Percentiles rank a stretch among this genome's conserved stretches.
These are phyloP conservation scores for Tetramorium alpestre DNA, from an alignment of 1,140 invertebrate species.

Conservation along the genomic window DNA sequence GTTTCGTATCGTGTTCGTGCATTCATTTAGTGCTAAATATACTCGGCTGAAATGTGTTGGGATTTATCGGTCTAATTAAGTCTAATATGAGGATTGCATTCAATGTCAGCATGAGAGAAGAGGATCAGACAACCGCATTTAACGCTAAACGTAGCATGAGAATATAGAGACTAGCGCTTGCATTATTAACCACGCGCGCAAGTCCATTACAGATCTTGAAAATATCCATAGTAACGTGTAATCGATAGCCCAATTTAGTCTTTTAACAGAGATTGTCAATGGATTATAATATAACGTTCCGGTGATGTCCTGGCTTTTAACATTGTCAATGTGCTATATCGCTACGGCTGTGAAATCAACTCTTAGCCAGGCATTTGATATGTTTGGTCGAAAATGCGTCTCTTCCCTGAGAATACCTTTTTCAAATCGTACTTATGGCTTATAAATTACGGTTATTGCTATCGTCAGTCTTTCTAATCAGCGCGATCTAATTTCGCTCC, in stretches of 20 bases:
- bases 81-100: conserved; percentile 48
- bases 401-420: neutral
- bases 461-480: neutral
- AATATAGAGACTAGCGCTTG: conserved; percentile 15
- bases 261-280: conserved; percentile 11
- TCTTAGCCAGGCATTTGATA: neutral
- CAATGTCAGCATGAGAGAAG: conserved; percentile 36
- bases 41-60: neutral
- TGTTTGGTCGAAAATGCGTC: neutral
- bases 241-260: conserved; percentile 23
- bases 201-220: conserved; percentile 37
- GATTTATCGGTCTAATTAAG: conserved; percentile 55
- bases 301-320: neutral
- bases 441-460: neutral
- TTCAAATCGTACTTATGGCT: neutral
- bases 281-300: neutral
- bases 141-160: conserved; percentile 19
- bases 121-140: conserved; percentile 43
- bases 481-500: neutral
- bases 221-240: conserved; percentile 3
- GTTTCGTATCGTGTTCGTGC: neutral
- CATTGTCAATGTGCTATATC: neutral
- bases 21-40: conserved; percentile 29
- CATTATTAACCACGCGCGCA: conserved; percentile 9
- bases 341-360: neutral